A percentile compares a stretch with the other conserved stretches of the same genome.
phyloP scores from a whole-genome alignment of 1,140 invertebrate genomes.

The Drosophila athabasca region DNA sequence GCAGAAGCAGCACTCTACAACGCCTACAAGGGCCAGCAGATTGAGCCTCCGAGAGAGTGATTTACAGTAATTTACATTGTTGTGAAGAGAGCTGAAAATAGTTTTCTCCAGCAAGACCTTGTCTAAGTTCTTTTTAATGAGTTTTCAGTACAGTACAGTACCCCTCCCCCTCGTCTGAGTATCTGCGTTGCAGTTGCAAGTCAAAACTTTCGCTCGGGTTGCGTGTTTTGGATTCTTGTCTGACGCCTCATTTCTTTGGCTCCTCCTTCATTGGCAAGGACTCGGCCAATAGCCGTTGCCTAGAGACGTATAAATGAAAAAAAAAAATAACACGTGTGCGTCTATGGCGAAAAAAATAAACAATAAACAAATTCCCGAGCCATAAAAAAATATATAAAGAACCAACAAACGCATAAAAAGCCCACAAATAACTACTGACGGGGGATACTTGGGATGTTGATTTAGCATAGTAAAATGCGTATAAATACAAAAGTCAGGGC shows the following conservation, averaged over 20 bases:
- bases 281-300: slow-evolving; percentile 27
- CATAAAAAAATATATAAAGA: slow-evolving; percentile 57
- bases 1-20: slow-evolving; percentile 26
- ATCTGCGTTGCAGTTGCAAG: slow-evolving; percentile 69
- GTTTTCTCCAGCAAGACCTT: slow-evolving; percentile 47
- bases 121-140: slow-evolving; percentile 69
- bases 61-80: slow-evolving; percentile 58
- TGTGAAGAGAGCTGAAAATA: slow-evolving; percentile 60
- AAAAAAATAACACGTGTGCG: slow-evolving; percentile 38
- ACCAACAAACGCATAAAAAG: slow-evolving; percentile 71
- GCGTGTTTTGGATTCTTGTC: slow-evolving; percentile 36
- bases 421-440: slow-evolving; percentile 57
- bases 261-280: slow-evolving; percentile 16
- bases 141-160: slow-evolving; percentile 33
- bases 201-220: slow-evolving; percentile 38
- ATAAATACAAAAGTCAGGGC: slow-evolving; percentile 48
- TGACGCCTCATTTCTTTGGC: slow-evolving; percentile 20
- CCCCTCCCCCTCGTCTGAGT: slow-evolving; percentile 22
- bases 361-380: slow-evolving; percentile 60
- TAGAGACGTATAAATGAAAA: slow-evolving; percentile 21
- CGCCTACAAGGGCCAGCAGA: slow-evolving; percentile 57
- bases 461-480: slow-evolving; percentile 74
- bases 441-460: slow-evolving; percentile 49
- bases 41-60: background rate
- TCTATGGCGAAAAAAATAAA: slow-evolving; percentile 22